Evolutionary conservation across 37 sponge, comb jelly and placozoan species (phyloP).

Genomic region (Spongilla lacustris): DNA sequence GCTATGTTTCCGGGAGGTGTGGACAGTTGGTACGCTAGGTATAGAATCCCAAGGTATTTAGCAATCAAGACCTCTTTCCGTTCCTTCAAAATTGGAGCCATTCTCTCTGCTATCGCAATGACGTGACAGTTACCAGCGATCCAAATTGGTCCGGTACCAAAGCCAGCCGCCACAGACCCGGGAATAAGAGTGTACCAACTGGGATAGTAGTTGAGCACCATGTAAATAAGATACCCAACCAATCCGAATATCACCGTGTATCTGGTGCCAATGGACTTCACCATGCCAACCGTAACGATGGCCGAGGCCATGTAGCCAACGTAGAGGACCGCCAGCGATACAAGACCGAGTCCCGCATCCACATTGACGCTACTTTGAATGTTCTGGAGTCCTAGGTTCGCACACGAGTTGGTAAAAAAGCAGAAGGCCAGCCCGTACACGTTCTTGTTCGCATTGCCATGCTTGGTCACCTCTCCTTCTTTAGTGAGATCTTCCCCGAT

Average conservation of each 20-base stretch:
- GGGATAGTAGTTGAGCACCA: constrained; percentile 43
- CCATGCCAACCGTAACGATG: background rate
- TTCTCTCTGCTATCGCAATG: constrained; percentile 1
- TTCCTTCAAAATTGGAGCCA: constrained; percentile 3
- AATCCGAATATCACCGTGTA: constrained; percentile 5
- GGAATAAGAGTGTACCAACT: constrained; percentile 59
- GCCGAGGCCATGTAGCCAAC: constrained; percentile 3
- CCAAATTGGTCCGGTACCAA: constrained; percentile 25
- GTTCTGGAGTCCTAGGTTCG: constrained; percentile 14
- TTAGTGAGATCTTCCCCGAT: background rate
- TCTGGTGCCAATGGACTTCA: constrained; percentile 8
- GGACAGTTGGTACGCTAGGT: background rate
- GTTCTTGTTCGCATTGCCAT: constrained; percentile 5
- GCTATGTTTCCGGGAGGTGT: background rate
- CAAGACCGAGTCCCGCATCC: constrained; percentile 8
- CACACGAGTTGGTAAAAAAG: background rate
- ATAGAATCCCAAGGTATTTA: background rate
- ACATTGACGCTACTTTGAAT: constrained; percentile 42
- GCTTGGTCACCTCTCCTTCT: background rate
- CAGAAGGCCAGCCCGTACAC: background rate
- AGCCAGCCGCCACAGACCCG: constrained; percentile 26
- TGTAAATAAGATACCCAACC: background rate
- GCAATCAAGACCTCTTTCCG: background rate
- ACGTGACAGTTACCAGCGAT: constrained; percentile 10
- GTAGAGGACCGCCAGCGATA: constrained; percentile 30